Percentiles rank a stretch among this genome's conserved stretches.
These are phyloP conservation scores for Corythornis leucogaster DNA, from an alignment of 2,797 vertebrate species.

Conservation along the genomic window DNA sequence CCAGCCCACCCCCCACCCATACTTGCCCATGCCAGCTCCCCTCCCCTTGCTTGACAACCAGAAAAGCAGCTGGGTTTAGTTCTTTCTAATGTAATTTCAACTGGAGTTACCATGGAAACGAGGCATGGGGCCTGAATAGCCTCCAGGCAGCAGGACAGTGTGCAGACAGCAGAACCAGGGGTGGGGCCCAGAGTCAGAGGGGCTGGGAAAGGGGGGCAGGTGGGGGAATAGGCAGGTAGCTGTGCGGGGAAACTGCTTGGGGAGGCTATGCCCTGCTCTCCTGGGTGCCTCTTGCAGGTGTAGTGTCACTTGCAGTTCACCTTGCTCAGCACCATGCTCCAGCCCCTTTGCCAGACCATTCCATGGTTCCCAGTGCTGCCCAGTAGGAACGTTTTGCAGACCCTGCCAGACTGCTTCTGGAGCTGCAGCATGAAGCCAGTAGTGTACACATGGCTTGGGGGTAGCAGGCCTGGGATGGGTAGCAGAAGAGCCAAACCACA, in stretches of 20 bases:
- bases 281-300: not conserved
- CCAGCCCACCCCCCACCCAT: accelerated
- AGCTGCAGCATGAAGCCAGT: not conserved
- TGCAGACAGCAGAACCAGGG: not conserved
- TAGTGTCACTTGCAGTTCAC: not conserved
- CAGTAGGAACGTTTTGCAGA: not conserved
- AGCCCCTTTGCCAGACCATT: not conserved
- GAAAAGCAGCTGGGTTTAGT: conserved; percentile 59
- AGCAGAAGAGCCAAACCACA: too few species aligned
- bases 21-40: not conserved
- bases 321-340: not conserved
- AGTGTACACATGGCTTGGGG: not conserved
- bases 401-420: not conserved
- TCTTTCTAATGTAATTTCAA: conserved; percentile 67
- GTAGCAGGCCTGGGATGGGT: too few species aligned
- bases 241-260: not conserved
- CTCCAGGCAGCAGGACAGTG: conserved; percentile 10
- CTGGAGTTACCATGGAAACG: conserved; percentile 63
- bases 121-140: conserved; percentile 1
- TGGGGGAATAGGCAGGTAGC: not conserved
- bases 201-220: not conserved
- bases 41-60: conserved; percentile 22
- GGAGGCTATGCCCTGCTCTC: not conserved
- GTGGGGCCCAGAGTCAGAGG: not conserved
- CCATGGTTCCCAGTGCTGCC: not conserved